Conservation (phyloP, 2,888 invertebrate species). For the Gymnosoma rotundatum region DNA sequence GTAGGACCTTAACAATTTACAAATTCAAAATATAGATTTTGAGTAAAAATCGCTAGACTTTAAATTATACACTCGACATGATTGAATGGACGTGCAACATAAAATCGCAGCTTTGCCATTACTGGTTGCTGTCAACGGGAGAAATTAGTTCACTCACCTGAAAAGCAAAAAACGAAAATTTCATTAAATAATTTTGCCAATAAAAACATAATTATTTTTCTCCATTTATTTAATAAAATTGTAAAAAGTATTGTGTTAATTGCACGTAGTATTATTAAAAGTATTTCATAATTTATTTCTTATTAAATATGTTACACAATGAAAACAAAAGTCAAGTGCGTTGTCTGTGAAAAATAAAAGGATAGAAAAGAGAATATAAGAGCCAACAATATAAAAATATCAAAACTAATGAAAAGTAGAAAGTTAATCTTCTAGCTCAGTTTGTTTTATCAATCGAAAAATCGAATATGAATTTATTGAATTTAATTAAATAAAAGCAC, state of each 20-base stretch:
- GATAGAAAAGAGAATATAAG: conserved; percentile 48
- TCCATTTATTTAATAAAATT: conserved; percentile 29
- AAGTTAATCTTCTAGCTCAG: conserved; percentile 38
- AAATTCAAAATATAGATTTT: no score
- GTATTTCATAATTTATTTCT: conserved; percentile 38
- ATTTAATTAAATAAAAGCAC: conserved; percentile 8
- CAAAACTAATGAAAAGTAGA: conserved; percentile 47
- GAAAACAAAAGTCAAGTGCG: conserved; percentile 62
- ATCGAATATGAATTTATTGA: conserved; percentile 22
- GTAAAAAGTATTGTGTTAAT: conserved; percentile 25
- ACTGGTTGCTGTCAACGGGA: conserved; percentile 56
- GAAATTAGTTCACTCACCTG: conserved; percentile 68
- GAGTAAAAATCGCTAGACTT: no score
- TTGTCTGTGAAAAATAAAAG: conserved; percentile 65
- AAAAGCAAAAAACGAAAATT: conserved; percentile 51
- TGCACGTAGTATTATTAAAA: conserved; percentile 34
- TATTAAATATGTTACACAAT: conserved; percentile 63
- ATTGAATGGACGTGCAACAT: no score
- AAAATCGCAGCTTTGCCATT: background rate
- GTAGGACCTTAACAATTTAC: no score
- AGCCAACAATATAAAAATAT: conserved; percentile 49
- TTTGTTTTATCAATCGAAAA: conserved; percentile 42
- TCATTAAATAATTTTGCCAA: conserved; percentile 42
- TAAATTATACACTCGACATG: no score
- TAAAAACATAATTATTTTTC: conserved; percentile 42